phyloP scores from a whole-genome alignment of 2,888 invertebrate genomes.

The Chaitophorus viminalis region DNA sequence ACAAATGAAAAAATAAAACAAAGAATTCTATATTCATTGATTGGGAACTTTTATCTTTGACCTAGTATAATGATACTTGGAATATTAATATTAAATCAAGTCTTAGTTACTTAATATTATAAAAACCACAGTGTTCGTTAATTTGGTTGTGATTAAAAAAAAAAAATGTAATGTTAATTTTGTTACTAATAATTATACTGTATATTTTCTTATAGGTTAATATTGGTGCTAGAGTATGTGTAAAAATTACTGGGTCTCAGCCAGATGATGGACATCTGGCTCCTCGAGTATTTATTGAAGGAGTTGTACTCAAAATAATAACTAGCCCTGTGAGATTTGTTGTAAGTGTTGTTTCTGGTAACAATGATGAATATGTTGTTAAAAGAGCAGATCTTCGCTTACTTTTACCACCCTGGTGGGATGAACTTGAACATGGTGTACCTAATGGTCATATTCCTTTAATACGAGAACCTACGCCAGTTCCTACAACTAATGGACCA shows the following conservation, averaged over 20 bases:
- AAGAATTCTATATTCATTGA: no score
- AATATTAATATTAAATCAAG: no score
- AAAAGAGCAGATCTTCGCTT: slow-evolving; percentile 91
- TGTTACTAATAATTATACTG: background rate
- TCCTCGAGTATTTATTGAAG: slow-evolving; percentile 84
- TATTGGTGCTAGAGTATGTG: slow-evolving; percentile 72
- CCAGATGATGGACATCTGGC: slow-evolving; percentile 67
- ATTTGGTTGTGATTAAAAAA: background rate
- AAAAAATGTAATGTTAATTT: background rate
- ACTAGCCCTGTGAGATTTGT: slow-evolving; percentile 77
- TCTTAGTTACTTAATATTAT: background rate
- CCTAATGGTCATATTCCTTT: slow-evolving; percentile 65
- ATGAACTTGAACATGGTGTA: slow-evolving; percentile 76
- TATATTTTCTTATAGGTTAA: slow-evolving; percentile 41
- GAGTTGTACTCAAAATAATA: slow-evolving; percentile 78
- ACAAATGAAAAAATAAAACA: no score
- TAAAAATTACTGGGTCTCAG: slow-evolving; percentile 71
- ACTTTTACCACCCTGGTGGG: slow-evolving; percentile 95
- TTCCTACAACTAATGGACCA: slow-evolving; percentile 53
- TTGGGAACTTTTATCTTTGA: no score
- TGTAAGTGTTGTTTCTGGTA: slow-evolving; percentile 72
- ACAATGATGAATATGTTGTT: slow-evolving; percentile 74
- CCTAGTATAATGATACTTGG: no score
- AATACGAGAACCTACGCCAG: slow-evolving; percentile 62
- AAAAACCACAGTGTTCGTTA: no score